These are phyloP conservation scores for Anneissia japonica DNA, from an alignment of 35 echinoderm and acorn worm genomes.

Conservation along the genomic window DNA sequence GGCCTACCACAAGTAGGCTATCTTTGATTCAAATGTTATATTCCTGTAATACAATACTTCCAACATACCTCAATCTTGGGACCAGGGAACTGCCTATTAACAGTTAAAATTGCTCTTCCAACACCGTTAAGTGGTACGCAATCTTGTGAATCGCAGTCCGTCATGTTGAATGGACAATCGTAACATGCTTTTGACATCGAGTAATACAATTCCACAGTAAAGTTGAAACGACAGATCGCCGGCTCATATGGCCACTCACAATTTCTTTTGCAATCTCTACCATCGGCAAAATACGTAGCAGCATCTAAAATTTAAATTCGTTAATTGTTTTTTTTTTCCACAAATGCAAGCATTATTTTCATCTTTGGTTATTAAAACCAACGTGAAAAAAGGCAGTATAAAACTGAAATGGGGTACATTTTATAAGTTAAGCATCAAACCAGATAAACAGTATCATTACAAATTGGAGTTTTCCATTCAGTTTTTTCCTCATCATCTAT, in stretches of 20 bases:
- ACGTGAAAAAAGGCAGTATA: too few species aligned
- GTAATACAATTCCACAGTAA: conserved; percentile 16
- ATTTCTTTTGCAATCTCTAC: background rate
- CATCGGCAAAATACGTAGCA: background rate
- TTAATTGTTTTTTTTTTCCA: too few species aligned
- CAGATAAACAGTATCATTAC: too few species aligned
- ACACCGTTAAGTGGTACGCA: conserved; percentile 43
- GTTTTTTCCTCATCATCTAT: too few species aligned
- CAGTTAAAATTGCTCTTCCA: background rate
- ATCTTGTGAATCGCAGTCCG: background rate
- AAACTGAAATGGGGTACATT: too few species aligned
- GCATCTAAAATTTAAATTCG: background rate
- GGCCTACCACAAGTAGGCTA: too few species aligned
- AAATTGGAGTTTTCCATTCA: too few species aligned
- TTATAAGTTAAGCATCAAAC: too few species aligned
- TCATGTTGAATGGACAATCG: conserved; percentile 25
- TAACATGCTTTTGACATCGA: conserved; percentile 23
- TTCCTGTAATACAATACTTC: background rate
- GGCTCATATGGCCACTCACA: conserved; percentile 1
- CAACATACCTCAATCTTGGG: conserved; percentile 1
- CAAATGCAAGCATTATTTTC: too few species aligned
- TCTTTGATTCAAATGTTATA: too few species aligned
- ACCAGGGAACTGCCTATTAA: conserved; percentile 14
- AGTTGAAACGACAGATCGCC: conserved; percentile 12
- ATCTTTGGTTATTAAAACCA: too few species aligned